A percentile compares a stretch with the other conserved stretches of the same genome.
phyloP scores from a whole-genome alignment of 2,797 vertebrate genomes.

The Lacerta agilis region DNA sequence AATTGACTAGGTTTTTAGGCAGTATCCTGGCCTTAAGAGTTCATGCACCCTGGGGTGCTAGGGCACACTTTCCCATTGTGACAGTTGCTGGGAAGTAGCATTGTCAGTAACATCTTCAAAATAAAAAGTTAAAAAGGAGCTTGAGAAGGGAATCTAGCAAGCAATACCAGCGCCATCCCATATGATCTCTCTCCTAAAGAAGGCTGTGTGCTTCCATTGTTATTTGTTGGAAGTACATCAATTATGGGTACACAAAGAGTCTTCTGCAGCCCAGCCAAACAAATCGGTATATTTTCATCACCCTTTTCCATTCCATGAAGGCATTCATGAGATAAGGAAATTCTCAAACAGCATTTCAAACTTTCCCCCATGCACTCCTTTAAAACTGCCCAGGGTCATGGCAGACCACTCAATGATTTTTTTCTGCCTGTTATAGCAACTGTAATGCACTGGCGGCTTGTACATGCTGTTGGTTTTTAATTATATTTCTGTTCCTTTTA shows the following conservation, averaged over 20 bases:
- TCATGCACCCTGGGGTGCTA: too few relatives aligned
- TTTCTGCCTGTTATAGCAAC: too few relatives aligned
- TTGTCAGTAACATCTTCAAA: neutral
- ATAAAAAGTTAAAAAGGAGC: neutral
- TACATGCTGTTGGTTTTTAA: too few relatives aligned
- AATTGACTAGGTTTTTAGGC: neutral
- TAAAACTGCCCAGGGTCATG: too few relatives aligned
- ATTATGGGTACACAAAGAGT: neutral
- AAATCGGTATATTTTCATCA: neutral
- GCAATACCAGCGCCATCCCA: neutral
- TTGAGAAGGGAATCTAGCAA: neutral
- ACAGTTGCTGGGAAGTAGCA: neutral
- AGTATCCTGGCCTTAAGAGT: too few relatives aligned
- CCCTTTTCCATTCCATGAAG: neutral
- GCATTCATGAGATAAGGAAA: neutral
- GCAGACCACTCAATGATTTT: too few relatives aligned
- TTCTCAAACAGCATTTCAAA: neutral
- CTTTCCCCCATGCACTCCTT: too few relatives aligned
- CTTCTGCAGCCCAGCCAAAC: neutral
- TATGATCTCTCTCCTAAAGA: neutral
- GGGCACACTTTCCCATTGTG: too few relatives aligned
- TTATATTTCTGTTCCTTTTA: too few relatives aligned
- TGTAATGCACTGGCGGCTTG: too few relatives aligned
- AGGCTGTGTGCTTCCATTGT: neutral
- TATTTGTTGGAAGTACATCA: neutral